These are phyloP conservation scores for Pelusios castaneus DNA, from an alignment of 2,113 vertebrate genomes.

Conservation along the genomic window DNA sequence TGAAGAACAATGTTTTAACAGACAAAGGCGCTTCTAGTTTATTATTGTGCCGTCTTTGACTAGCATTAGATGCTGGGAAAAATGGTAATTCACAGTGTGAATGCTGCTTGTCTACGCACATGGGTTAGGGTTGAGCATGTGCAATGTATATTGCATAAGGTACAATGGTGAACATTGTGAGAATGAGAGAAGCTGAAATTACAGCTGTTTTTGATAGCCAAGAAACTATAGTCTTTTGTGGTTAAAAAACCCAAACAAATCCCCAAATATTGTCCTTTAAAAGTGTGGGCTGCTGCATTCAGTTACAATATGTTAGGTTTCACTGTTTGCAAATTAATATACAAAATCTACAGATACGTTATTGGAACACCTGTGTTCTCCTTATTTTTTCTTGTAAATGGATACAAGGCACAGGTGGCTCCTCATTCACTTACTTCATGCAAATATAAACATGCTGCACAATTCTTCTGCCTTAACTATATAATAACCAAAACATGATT, in stretches of 20 bases:
- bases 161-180: conserved; percentile 75
- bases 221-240: conserved; percentile 49
- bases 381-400: conserved; percentile 47
- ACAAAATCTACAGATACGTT: conserved; percentile 30
- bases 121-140: conserved; percentile 70
- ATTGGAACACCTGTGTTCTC: conserved; percentile 70
- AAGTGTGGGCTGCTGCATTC: conserved; percentile 28
- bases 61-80: conserved; percentile 79
- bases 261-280: conserved; percentile 40
- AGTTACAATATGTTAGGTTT: conserved; percentile 54
- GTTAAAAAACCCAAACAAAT: conserved; percentile 28
- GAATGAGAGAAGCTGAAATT: conserved; percentile 71
- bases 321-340: conserved; percentile 64
- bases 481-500: conserved; percentile 71
- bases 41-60: conserved; percentile 81
- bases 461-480: conserved; percentile 63
- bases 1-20: conserved; percentile 81
- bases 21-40: conserved; percentile 82
- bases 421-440: conserved; percentile 76
- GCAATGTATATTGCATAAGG: conserved; percentile 71
- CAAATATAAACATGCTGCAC: conserved; percentile 73
- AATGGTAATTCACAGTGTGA: conserved; percentile 85
- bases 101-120: conserved; percentile 70
- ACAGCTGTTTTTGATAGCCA: conserved; percentile 46
- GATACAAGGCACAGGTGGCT: conserved; percentile 69